These are phyloP conservation scores for Saguinus midas DNA, from an alignment of 2,113 vertebrate species.

Conservation along the genomic window DNA sequence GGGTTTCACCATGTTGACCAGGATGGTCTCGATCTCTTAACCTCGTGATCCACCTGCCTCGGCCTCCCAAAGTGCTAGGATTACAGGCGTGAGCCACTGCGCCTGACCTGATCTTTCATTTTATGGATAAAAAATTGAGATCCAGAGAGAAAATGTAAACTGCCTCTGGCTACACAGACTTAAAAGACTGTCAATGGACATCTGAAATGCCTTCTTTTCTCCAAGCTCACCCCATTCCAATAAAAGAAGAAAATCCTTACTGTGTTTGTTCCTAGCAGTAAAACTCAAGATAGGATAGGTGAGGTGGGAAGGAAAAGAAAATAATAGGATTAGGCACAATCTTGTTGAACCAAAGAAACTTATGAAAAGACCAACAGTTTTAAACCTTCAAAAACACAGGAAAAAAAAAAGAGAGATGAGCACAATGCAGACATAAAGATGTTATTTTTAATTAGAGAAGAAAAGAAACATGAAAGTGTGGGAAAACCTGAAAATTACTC, in stretches of 20 bases:
- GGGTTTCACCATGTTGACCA: no score
- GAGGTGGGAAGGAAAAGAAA: neutral
- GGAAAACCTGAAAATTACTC: neutral
- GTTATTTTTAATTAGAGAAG: neutral
- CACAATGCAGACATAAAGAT: neutral
- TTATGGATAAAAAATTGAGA: neutral
- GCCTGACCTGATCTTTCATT: neutral
- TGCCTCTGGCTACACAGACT: neutral
- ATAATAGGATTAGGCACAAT: neutral
- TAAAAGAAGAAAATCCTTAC: neutral
- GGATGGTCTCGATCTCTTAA: no score
- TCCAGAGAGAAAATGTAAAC: neutral
- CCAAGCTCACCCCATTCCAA: neutral
- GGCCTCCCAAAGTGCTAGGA: no score
- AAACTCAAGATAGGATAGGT: neutral
- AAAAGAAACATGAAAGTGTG: neutral
- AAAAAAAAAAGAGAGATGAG: neutral
- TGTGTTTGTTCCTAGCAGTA: neutral
- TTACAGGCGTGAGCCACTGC: no score
- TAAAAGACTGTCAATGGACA: neutral
- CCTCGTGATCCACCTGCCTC: no score
- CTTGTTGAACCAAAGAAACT: neutral
- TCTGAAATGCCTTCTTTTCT: neutral
- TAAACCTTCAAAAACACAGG: neutral
- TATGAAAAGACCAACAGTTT: neutral